Evolutionary conservation across 2,888 invertebrate species (phyloP).

Genomic region (Temnothorax unifasciatus): DNA sequence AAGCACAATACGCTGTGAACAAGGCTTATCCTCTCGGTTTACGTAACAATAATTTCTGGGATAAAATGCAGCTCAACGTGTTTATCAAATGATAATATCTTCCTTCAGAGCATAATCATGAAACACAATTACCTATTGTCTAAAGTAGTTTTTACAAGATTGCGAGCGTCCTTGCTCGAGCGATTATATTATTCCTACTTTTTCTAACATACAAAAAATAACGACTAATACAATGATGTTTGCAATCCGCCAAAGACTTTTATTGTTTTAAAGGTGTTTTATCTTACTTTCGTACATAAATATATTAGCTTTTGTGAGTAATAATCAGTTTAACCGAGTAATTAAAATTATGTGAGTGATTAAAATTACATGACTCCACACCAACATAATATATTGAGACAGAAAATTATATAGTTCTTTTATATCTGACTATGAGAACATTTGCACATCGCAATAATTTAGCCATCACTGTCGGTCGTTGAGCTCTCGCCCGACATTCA

Average conservation of each 20-base stretch:
- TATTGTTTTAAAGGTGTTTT: background rate
- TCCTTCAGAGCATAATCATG: slow-evolving; percentile 12
- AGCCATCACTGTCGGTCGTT: slow-evolving; percentile 57
- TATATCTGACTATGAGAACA: background rate
- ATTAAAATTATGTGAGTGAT: background rate
- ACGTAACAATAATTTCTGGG: slow-evolving; percentile 48
- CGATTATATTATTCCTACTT: background rate
- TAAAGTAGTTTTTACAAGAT: background rate
- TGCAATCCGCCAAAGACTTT: background rate
- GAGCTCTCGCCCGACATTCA: slow-evolving; percentile 65
- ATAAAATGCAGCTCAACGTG: slow-evolving; percentile 42
- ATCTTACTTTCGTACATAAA: background rate
- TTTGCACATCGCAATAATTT: slow-evolving; percentile 57
- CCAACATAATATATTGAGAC: background rate
- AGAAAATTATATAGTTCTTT: background rate
- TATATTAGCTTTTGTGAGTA: background rate
- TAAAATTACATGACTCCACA: background rate
- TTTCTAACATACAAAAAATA: background rate
- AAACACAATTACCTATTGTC: background rate
- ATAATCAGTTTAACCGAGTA: no score
- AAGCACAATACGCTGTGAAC: slow-evolving; percentile 53
- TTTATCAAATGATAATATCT: slow-evolving; percentile 40
- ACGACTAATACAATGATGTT: background rate
- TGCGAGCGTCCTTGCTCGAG: background rate
- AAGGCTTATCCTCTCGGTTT: slow-evolving; percentile 44